phyloP scores from a whole-genome alignment of 2,888 invertebrate genomes.

The Acrobasis suavella region DNA sequence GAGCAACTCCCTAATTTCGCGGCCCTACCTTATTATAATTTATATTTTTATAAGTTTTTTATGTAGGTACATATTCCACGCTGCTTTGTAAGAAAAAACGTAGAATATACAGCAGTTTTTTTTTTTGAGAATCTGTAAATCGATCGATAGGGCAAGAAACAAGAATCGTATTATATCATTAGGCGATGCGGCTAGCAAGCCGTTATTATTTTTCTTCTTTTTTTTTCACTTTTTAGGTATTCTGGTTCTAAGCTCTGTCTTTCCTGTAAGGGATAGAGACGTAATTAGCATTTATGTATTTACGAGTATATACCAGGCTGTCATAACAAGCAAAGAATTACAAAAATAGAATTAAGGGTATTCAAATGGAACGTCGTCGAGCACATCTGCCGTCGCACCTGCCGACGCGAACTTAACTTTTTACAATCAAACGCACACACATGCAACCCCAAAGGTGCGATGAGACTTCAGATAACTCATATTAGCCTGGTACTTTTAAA shows the following conservation, averaged over 20 bases:
- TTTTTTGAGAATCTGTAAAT: too few relatives aligned
- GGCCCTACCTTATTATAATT: conserved; percentile 3
- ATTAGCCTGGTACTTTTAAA: conserved; percentile 35
- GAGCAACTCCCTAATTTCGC: conserved; percentile 9
- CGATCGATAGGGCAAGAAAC: too few relatives aligned
- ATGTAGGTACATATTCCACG: not conserved
- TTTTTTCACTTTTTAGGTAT: too few relatives aligned
- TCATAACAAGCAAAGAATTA: conserved; percentile 18
- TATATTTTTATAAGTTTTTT: not conserved
- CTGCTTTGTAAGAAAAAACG: not conserved
- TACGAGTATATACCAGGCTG: conserved; percentile 10
- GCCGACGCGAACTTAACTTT: conserved; percentile 29
- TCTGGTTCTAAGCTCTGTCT: too few relatives aligned
- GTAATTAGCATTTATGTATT: not conserved
- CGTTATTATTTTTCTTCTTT: too few relatives aligned
- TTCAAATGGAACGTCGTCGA: conserved; percentile 24
- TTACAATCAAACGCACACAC: conserved; percentile 25
- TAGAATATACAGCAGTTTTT: not conserved
- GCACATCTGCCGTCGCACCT: conserved; percentile 34
- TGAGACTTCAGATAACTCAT: conserved; percentile 27
- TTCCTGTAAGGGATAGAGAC: not conserved
- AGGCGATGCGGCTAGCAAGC: too few relatives aligned
- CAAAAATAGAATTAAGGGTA: conserved; percentile 19
- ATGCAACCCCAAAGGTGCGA: conserved; percentile 21
- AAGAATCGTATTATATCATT: too few relatives aligned